These are phyloP conservation scores for Muricea muricata DNA, from an alignment of 92 coral and sea anemone species.

Conservation along the genomic window DNA sequence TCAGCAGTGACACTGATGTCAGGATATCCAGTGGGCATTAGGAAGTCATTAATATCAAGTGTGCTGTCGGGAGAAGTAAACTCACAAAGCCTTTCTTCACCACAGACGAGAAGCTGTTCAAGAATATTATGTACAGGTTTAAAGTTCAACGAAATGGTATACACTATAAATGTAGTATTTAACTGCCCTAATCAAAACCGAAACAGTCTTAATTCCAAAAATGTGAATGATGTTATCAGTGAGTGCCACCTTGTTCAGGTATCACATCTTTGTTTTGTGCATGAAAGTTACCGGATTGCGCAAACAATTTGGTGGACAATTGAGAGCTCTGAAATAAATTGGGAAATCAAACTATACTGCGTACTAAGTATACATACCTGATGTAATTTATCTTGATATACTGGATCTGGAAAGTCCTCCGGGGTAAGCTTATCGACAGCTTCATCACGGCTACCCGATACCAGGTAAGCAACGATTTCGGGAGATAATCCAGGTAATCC, in stretches of 20 bases:
- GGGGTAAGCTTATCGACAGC: slow-evolving; percentile 41
- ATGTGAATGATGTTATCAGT: no score
- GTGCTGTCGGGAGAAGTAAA: background rate
- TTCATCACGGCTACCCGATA: slow-evolving; percentile 34
- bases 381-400: slow-evolving; percentile 28
- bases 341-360: no score
- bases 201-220: no score
- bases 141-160: no score
- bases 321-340: no score
- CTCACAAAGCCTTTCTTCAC: background rate
- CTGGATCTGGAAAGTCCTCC: slow-evolving; percentile 55
- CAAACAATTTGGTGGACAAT: no score
- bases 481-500: slow-evolving; percentile 56
- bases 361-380: background rate
- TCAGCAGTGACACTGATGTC: slow-evolving; percentile 23
- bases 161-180: no score
- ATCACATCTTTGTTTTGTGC: no score
- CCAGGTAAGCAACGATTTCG: slow-evolving; percentile 35
- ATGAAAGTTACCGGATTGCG: no score
- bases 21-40: slow-evolving; percentile 41
- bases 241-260: no score
- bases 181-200: no score
- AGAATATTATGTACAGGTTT: background rate
- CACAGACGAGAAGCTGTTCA: background rate
- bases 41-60: slow-evolving; percentile 21